phyloP scores from a whole-genome alignment of 2,888 invertebrate genomes.

The Dioctria linearis region DNA sequence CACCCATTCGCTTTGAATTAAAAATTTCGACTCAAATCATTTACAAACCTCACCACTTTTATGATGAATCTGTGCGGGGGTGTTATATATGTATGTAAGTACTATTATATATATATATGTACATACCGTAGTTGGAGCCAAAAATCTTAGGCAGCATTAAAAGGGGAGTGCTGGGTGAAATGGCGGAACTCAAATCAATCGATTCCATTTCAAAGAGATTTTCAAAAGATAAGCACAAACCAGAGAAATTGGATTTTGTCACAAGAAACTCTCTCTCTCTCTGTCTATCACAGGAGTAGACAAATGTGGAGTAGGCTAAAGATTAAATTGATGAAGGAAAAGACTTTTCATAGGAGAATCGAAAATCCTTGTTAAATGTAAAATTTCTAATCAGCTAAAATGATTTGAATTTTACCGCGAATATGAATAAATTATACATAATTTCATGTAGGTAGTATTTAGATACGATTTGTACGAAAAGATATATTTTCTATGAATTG shows the following conservation, averaged over 20 bases:
- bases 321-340: neutral
- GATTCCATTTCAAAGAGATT: constrained; percentile 19
- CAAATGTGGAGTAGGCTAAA: neutral
- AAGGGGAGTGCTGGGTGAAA: neutral
- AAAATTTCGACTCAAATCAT: neutral
- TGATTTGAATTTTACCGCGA: neutral
- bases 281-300: constrained; percentile 14
- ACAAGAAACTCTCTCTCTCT: neutral
- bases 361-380: neutral
- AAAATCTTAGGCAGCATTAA: neutral
- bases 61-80: neutral
- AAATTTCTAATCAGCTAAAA: constrained; percentile 33
- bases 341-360: neutral
- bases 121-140: neutral
- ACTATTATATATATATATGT: too few species aligned
- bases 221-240: constrained; percentile 21
- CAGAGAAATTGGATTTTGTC: constrained; percentile 23
- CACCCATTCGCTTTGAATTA: neutral
- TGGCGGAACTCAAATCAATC: neutral
- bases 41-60: neutral
- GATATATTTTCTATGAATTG: too few species aligned
- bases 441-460: too few species aligned
- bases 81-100: too few species aligned
- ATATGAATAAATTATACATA: too few species aligned
- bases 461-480: too few species aligned